phyloP scores from a whole-genome alignment of 1,140 invertebrate species.

The Papilio machaon region DNA sequence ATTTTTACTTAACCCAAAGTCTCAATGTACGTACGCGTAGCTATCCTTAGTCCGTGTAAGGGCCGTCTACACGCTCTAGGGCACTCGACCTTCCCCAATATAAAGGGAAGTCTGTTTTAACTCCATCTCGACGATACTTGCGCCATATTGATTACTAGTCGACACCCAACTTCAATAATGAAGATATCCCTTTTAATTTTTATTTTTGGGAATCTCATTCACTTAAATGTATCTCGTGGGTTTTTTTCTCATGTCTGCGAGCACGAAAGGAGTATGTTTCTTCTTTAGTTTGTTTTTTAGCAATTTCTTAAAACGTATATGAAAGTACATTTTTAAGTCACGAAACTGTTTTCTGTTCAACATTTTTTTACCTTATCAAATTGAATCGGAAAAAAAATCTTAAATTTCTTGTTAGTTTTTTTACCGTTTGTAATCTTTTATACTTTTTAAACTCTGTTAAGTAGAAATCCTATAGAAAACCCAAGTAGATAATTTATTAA shows the following conservation, averaged over 20 bases:
- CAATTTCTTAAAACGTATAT: background rate
- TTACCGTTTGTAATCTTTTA: no score
- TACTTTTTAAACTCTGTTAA: background rate
- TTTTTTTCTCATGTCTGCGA: background rate
- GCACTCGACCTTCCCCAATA: slow-evolving; percentile 76
- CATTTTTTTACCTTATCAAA: no score
- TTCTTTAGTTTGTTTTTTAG: background rate
- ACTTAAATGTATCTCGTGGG: slow-evolving; percentile 1
- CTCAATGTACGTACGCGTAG: slow-evolving; percentile 54
- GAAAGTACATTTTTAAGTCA: background rate
- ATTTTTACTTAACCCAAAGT: background rate
- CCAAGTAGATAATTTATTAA: slow-evolving; percentile 56
- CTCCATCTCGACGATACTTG: slow-evolving; percentile 66
- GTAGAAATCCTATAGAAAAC: slow-evolving; percentile 45
- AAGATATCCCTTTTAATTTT: slow-evolving; percentile 35
- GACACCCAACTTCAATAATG: slow-evolving; percentile 33
- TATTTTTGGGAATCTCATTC: slow-evolving; percentile 25
- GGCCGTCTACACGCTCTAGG: slow-evolving; percentile 65
- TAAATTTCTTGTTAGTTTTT: no score
- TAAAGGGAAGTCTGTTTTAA: slow-evolving; percentile 74
- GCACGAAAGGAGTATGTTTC: background rate
- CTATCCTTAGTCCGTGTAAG: slow-evolving; percentile 58
- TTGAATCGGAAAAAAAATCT: no score
- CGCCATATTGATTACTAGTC: slow-evolving; percentile 53
- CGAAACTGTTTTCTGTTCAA: background rate